These are phyloP conservation scores for Acronicta alni DNA, from an alignment of 2,888 invertebrate species.

Conservation along the genomic window DNA sequence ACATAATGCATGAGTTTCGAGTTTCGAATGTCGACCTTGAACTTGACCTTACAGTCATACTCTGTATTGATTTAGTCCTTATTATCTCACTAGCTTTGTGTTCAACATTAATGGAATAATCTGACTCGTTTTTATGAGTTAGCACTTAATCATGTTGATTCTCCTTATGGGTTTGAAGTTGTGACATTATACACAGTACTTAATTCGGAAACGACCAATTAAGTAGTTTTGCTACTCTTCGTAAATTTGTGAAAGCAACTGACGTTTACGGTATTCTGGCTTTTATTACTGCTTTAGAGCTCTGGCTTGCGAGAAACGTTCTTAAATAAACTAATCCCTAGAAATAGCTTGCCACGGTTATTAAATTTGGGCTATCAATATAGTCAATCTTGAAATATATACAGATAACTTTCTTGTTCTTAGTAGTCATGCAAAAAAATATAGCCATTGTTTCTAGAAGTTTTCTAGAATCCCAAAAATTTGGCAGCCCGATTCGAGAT, in stretches of 20 bases:
- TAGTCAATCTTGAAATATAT: too few species aligned
- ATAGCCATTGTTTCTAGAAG: too few species aligned
- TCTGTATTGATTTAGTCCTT: neutral
- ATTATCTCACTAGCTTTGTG: neutral
- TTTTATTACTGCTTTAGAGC: neutral
- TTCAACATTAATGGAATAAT: neutral
- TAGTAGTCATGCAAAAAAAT: too few species aligned
- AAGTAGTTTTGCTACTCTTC: conserved; percentile 18
- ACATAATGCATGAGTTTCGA: conserved; percentile 43
- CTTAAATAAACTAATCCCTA: too few species aligned
- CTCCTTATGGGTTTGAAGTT: conserved; percentile 4
- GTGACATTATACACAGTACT: conserved; percentile 7
- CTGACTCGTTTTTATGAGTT: conserved; percentile 3
- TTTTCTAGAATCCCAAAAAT: too few species aligned
- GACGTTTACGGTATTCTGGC: conserved; percentile 4
- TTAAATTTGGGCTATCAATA: too few species aligned
- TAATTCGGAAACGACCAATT: conserved; percentile 32
- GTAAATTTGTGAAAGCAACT: conserved; percentile 22
- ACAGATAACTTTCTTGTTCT: too few species aligned
- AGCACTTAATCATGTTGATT: neutral
- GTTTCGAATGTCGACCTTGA: conserved; percentile 43
- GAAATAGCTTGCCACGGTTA: too few species aligned
- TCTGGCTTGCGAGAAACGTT: too few species aligned
- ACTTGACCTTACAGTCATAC: conserved; percentile 42
- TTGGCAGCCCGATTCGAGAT: too few species aligned